Evolutionary conservation across 23 tunicate species (phyloP).

Genomic region (Phallusia fumigata): DNA sequence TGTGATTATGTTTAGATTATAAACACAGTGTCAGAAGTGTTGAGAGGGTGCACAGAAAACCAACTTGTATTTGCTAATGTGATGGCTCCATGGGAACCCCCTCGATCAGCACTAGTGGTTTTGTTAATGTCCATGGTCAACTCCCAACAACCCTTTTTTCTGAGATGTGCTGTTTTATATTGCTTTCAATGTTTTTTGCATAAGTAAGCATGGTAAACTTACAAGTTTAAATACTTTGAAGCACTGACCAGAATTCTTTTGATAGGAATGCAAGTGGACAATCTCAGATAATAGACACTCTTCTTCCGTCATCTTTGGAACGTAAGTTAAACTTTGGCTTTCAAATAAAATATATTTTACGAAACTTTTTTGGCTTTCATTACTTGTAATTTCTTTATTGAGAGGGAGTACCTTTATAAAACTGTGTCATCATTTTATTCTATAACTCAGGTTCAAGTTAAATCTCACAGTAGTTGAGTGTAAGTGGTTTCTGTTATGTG

Average conservation of each 20-base stretch:
- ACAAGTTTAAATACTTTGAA: too few relatives aligned
- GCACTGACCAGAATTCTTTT: background rate
- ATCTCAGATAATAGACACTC: constrained; percentile 61
- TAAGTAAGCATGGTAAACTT: constrained; percentile 15
- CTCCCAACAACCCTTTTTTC: constrained; percentile 78
- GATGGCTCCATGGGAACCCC: constrained; percentile 96
- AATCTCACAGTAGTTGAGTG: too few relatives aligned
- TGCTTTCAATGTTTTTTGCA: constrained; percentile 88
- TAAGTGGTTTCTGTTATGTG: too few relatives aligned
- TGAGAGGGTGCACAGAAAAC: constrained; percentile 72
- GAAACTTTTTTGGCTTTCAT: too few relatives aligned
- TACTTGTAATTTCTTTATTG: too few relatives aligned
- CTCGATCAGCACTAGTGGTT: constrained; percentile 92
- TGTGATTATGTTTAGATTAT: constrained; percentile 45
- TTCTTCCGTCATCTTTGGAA: constrained; percentile 83
- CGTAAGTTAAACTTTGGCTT: constrained; percentile 26
- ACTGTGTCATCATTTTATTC: too few relatives aligned
- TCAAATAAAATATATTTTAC: too few relatives aligned
- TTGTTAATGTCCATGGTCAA: constrained; percentile 97
- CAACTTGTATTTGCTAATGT: constrained; percentile 69
- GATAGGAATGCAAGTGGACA: constrained; percentile 67
- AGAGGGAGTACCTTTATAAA: too few relatives aligned
- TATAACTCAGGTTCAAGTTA: too few relatives aligned
- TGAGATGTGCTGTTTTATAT: constrained; percentile 88
- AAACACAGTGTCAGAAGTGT: constrained; percentile 88